Percentiles rank a stretch among this genome's conserved stretches.
phyloP scores from a whole-genome alignment of 2,888 invertebrate genomes.

The Timandra comae region DNA sequence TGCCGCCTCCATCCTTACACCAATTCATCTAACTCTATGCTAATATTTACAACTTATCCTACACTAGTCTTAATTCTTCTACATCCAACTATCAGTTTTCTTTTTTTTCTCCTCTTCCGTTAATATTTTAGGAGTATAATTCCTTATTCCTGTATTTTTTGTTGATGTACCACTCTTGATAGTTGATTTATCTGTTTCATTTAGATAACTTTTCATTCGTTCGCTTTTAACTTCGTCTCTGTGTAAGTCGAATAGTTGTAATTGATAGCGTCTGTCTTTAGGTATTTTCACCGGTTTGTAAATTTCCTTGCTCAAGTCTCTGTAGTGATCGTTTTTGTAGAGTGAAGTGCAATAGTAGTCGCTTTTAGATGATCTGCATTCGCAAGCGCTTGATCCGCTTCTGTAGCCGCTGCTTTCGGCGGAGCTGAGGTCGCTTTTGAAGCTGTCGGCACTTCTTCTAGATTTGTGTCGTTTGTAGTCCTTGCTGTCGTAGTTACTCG shows the following conservation, averaged over 20 bases:
- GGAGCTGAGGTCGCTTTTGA: constrained; percentile 64
- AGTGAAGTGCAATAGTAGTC: constrained; percentile 66
- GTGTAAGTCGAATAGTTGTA: constrained; percentile 60
- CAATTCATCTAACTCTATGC: constrained; percentile 62
- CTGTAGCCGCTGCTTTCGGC: constrained; percentile 68
- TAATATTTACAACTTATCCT: constrained; percentile 70
- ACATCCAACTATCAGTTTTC: constrained; percentile 81
- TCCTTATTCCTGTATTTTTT: constrained; percentile 79
- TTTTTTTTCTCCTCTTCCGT: constrained; percentile 74
- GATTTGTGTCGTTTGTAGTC: constrained; percentile 52
- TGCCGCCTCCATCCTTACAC: constrained; percentile 65
- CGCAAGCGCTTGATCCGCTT: constrained; percentile 65
- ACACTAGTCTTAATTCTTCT: constrained; percentile 57
- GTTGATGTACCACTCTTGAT: constrained; percentile 47
- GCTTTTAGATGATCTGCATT: constrained; percentile 57
- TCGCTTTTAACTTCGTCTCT: constrained; percentile 54
- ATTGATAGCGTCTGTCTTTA: constrained; percentile 64
- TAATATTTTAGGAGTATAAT: constrained; percentile 83
- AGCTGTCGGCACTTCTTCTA: constrained; percentile 58
- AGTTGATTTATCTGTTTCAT: constrained; percentile 65
- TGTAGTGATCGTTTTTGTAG: constrained; percentile 72
- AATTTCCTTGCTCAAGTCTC: constrained; percentile 64
- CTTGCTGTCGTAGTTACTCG: constrained; percentile 40
- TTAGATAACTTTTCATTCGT: constrained; percentile 51
- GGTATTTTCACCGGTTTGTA: constrained; percentile 71